phyloP scores from a whole-genome alignment of 2,113 vertebrate genomes.

The Lepus timidus region DNA sequence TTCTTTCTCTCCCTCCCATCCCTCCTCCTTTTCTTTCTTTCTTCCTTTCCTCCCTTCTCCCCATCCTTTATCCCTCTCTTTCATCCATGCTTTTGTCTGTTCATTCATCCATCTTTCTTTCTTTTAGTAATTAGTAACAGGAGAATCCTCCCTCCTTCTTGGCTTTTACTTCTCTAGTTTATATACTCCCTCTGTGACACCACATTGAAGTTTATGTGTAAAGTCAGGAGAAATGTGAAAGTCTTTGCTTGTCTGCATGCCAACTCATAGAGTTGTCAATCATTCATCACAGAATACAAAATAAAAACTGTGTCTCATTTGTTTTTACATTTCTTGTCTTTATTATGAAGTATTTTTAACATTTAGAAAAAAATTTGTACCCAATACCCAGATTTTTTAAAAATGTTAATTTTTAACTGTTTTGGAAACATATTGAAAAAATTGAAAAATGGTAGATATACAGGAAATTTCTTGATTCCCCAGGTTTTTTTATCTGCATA shows the following conservation, averaged over 20 bases:
- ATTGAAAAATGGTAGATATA: constrained; percentile 3
- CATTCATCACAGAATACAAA: neutral
- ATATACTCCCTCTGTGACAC: neutral
- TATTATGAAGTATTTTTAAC: neutral
- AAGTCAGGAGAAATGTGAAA: constrained; percentile 32
- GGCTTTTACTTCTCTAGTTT: neutral
- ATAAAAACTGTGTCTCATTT: neutral
- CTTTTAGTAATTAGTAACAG: neutral
- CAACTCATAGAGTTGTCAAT: neutral
- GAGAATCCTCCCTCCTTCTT: neutral
- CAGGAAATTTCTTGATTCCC: neutral
- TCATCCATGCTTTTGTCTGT: too few species aligned
- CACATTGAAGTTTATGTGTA: neutral
- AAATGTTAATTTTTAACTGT: neutral
- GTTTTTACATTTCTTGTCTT: neutral
- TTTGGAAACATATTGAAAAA: neutral
- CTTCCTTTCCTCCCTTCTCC: too few species aligned
- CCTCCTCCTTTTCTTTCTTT: too few species aligned
- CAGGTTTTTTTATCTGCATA: neutral
- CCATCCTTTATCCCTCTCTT: too few species aligned
- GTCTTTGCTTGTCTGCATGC: neutral
- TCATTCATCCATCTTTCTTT: neutral
- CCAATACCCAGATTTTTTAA: neutral
- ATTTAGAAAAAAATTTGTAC: neutral
- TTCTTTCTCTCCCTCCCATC: too few species aligned